Evolutionary conservation across 2,888 invertebrate genomes (phyloP).

Genomic region (Caenorhabditis sulstoni): DNA sequence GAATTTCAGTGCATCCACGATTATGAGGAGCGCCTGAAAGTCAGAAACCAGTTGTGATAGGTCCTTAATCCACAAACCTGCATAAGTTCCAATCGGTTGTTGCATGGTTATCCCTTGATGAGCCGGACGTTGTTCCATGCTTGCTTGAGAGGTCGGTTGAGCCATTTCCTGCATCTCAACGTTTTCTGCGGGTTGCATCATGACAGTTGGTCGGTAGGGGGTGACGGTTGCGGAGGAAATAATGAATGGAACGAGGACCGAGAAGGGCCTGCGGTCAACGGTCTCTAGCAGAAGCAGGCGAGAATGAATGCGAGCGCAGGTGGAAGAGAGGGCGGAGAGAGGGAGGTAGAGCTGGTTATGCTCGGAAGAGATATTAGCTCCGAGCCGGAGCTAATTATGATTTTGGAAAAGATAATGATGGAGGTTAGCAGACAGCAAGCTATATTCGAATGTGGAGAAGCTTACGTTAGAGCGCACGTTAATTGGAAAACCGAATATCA

Average conservation of each 20-base stretch:
- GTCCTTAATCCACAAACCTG: too few species aligned
- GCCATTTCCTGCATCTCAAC: conserved; percentile 57
- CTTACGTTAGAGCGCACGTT: neutral
- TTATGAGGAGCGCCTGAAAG: conserved; percentile 13
- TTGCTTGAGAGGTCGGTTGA: conserved; percentile 6
- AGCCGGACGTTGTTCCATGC: neutral
- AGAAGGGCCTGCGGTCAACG: neutral
- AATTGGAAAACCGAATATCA: conserved; percentile 11
- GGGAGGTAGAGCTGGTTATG: conserved; percentile 27
- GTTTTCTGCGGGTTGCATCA: conserved; percentile 47
- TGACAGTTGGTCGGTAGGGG: conserved; percentile 26
- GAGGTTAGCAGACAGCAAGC: neutral
- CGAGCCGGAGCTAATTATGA: neutral
- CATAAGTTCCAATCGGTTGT: conserved; percentile 3
- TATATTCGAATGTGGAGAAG: neutral
- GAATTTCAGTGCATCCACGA: conserved; percentile 41
- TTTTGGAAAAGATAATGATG: conserved; percentile 14
- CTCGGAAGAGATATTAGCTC: conserved; percentile 9
- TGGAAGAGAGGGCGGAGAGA: conserved; percentile 2
- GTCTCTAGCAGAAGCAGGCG: too few species aligned
- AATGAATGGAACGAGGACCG: conserved; percentile 3
- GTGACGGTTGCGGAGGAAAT: conserved; percentile 32
- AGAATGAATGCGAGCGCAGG: neutral
- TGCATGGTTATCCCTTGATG: conserved; percentile 6
- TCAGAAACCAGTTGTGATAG: neutral